Conservation (phyloP, 1,140 invertebrate species). For the Drosophila asahinai region DNA sequence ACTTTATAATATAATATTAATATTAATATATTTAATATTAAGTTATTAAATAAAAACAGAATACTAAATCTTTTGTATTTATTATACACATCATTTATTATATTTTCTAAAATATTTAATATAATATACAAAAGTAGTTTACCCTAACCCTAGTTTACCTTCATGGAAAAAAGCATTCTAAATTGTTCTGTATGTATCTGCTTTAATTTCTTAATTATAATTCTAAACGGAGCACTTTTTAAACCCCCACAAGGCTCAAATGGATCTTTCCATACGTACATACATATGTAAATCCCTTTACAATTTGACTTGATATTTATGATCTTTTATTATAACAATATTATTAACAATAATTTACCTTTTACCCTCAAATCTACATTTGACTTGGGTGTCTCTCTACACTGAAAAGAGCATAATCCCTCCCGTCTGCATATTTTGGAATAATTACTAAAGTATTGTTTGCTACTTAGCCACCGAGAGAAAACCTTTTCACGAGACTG, state of each 20-base stretch:
- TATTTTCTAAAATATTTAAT: no score
- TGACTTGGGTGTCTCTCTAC: conserved; percentile 25
- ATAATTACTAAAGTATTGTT: conserved; percentile 50
- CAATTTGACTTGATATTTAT: conserved; percentile 46
- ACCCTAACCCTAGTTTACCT: no score
- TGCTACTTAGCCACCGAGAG: conserved; percentile 7
- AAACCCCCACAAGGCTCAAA: neutral
- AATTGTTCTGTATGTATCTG: neutral
- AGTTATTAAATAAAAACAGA: no score
- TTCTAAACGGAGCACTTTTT: neutral
- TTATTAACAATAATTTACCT: conserved; percentile 47
- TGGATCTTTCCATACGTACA: neutral
- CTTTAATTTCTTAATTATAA: neutral
- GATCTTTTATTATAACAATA: conserved; percentile 39
- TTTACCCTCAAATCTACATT: conserved; percentile 38
- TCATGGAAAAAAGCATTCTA: neutral
- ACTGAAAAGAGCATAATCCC: conserved; percentile 45
- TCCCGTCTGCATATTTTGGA: conserved; percentile 27
- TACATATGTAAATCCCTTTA: conserved; percentile 26
- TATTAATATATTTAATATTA: no score
- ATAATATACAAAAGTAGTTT: no score
- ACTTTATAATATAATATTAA: no score
- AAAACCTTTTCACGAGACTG: conserved; percentile 38
- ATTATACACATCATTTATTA: no score
- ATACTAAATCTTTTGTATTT: no score